Conservation (phyloP, 2,888 invertebrate genomes). For the Bellardia pandia region DNA sequence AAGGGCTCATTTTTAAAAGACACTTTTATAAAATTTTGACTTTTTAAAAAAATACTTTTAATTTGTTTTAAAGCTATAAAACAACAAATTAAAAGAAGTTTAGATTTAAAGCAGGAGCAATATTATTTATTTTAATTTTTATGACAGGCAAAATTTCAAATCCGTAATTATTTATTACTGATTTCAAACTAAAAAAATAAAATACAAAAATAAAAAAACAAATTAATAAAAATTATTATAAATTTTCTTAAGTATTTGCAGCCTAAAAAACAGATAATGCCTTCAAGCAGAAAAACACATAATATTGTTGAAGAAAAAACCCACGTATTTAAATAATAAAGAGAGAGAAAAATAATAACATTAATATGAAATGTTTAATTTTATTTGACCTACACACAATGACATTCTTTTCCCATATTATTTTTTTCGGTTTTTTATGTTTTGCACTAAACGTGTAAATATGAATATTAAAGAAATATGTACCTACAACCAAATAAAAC, state of each 20-base stretch:
- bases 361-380: constrained; percentile 58
- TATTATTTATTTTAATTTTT: not conserved
- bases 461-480: constrained; percentile 51
- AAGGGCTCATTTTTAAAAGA: no score
- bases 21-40: no score
- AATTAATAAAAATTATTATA: constrained; percentile 24
- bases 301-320: constrained; percentile 7
- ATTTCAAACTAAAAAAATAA: not conserved
- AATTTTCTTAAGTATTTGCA: constrained; percentile 20
- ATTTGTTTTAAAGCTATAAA: no score
- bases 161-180: constrained; percentile 26
- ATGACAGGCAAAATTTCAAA: constrained; percentile 5
- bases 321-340: constrained; percentile 43
- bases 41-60: no score
- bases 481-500: constrained; percentile 7
- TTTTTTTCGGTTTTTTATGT: not conserved
- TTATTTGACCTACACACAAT: constrained; percentile 71
- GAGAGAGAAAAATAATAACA: constrained; percentile 25
- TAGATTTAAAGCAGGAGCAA: no score
- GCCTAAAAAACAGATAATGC: not conserved
- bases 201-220: not conserved
- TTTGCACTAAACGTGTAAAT: constrained; percentile 54
- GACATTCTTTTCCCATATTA: constrained; percentile 52
- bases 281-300: not conserved
- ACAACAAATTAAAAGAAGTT: no score